Conservation (phyloP, 1,140 invertebrate genomes). For the Hylaeus volcanicus region DNA sequence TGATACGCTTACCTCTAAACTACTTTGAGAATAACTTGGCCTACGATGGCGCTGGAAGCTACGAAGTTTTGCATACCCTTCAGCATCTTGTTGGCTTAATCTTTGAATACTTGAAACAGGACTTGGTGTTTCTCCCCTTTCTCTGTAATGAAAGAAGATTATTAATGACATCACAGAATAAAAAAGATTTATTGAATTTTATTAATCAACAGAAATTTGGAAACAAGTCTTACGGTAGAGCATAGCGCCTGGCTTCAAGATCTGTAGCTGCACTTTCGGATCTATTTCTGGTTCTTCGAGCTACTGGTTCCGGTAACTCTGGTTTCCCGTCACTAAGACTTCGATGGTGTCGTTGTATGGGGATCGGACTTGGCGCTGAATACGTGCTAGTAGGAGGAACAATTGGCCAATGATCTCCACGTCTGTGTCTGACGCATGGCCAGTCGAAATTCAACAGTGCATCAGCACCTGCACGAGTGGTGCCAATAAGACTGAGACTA, state of each 20-base stretch:
- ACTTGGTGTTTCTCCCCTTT: conserved; percentile 87
- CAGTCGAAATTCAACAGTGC: conserved; percentile 87
- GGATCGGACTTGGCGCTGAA: conserved; percentile 75
- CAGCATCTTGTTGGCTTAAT: conserved; percentile 87
- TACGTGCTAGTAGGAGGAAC: conserved; percentile 79
- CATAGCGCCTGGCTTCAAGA: conserved; percentile 71
- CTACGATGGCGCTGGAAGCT: conserved; percentile 86
- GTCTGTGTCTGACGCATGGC: conserved; percentile 90
- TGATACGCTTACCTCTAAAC: conserved; percentile 70
- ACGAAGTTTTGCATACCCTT: conserved; percentile 90
- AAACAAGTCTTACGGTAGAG: conserved; percentile 67
- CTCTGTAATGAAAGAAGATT: conserved; percentile 73
- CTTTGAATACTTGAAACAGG: conserved; percentile 90
- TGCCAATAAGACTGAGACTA: conserved; percentile 90
- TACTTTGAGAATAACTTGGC: conserved; percentile 79
- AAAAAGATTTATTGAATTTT: too few species aligned
- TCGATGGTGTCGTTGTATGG: conserved; percentile 75
- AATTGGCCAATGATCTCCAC: conserved; percentile 92
- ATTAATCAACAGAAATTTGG: background rate
- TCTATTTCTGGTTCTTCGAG: conserved; percentile 74
- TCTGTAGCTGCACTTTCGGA: conserved; percentile 79
- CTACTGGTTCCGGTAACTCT: conserved; percentile 71
- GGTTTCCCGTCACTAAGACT: conserved; percentile 79
- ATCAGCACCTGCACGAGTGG: conserved; percentile 90
- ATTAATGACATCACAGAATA: too few species aligned